These are phyloP conservation scores for Malurus splendens DNA, from an alignment of 2,797 vertebrate genomes.

Conservation along the genomic window DNA sequence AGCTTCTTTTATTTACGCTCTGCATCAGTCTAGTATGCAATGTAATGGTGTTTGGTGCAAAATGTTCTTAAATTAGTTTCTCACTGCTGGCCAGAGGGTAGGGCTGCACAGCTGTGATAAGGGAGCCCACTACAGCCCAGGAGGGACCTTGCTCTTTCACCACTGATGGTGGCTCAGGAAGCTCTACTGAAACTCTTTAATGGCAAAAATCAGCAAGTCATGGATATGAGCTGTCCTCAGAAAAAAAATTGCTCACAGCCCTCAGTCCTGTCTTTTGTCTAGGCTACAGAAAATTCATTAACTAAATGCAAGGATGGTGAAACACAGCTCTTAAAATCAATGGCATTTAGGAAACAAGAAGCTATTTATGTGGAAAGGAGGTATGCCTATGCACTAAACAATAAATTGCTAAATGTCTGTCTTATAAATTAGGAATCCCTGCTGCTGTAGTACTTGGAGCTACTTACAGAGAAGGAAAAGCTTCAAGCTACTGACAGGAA, in stretches of 20 bases:
- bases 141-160: background rate
- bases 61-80: background rate
- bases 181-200: background rate
- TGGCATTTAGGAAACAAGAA: background rate
- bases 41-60: background rate
- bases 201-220: background rate
- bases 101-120: background rate
- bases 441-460: conserved; percentile 63
- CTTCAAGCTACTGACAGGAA: conserved; percentile 70
- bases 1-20: background rate
- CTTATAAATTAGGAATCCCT: conserved; percentile 62
- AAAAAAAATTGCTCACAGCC: background rate
- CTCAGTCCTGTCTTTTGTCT: background rate
- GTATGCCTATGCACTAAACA: fast-evolving
- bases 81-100: background rate
- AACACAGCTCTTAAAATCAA: background rate
- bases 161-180: background rate
- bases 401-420: background rate
- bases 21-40: background rate
- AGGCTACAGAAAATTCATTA: background rate
- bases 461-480: conserved; percentile 52
- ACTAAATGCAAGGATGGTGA: background rate
- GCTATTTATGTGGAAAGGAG: background rate
- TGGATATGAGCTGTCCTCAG: background rate
- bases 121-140: background rate